Base-by-base conservation (phyloP, 2,113 vertebrate genomes). In the Macroglossus sobrinus region DNA sequence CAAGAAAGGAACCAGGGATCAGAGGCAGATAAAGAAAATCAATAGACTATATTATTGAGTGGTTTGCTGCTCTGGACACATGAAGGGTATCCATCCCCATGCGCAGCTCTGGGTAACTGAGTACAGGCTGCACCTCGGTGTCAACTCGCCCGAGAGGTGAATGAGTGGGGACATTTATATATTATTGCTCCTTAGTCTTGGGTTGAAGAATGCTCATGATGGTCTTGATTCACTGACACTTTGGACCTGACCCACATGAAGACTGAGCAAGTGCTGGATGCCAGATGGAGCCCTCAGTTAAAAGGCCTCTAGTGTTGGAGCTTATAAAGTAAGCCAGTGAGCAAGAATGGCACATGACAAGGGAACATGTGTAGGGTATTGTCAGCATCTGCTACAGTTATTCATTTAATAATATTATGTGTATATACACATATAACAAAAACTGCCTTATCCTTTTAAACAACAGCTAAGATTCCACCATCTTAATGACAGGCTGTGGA, bases 311-410 rank as follows among this genome's bases (percentile, higher is more conserved):
- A 22, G 33, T 43, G 7, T n/a, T 74, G 18, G n/a, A 9, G 15
- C 12, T 22, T 75, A 7, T 59, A 69, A 84, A 1, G 66, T 33
- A 87, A 93, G 22, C 9, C 38, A 38, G 28, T 30, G 7, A 64
- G 18, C 15, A 16, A 57, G 66, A 2, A n/a, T 68, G 57, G 5
- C 50, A 63, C 9, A 3, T 3, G 18, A 28, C 35, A 45, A 8
- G 21, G 68, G 59, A 1, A 16, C 45, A 7, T 4, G 6, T 28
- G 9, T 7, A 0, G 28, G 66, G 3, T 16, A 11, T 26, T 8
- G 5, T 30, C 61, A 69, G 30, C 7, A 43, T 61, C 35, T 86
- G 47, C 22, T 40, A 0, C 5, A 6, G 12, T 28, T 30, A 57
- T 40, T 33, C n/a, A 76, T 12, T 61, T 45, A 21, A 40, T 59